These are phyloP conservation scores for Lutjanus erythropterus DNA, from an alignment of 2,113 vertebrate genomes.

Conservation along the genomic window DNA sequence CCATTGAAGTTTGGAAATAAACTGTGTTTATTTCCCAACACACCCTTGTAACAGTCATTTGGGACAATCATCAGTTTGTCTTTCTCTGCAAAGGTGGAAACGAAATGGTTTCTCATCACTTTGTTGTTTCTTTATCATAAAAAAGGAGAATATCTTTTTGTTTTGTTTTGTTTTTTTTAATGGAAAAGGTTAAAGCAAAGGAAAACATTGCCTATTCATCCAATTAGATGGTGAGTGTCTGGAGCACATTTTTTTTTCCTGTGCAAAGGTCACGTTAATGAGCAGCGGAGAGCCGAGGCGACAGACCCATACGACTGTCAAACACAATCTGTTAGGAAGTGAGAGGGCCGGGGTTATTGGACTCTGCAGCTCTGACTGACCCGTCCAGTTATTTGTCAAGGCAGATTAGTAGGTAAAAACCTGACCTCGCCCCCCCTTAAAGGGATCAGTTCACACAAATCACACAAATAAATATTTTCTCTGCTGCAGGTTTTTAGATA, in stretches of 20 bases:
- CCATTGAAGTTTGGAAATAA: neutral
- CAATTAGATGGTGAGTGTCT: constrained; percentile 16
- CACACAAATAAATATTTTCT: neutral
- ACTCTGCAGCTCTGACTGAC: constrained; percentile 20
- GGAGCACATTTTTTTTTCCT: constrained; percentile 2
- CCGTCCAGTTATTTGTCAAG: constrained; percentile 3
- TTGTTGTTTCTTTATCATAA: neutral
- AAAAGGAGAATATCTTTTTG: neutral
- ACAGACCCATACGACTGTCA: constrained; percentile 25
- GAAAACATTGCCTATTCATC: constrained; percentile 25
- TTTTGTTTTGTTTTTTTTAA: constrained; percentile 10
- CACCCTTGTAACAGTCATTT: no score
- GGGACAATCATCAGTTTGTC: no score
- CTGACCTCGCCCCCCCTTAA: neutral
- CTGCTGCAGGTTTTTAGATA: neutral
- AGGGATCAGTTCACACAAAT: neutral
- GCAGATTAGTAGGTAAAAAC: constrained; percentile 10
- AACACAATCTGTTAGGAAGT: constrained; percentile 29
- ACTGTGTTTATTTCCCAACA: no score
- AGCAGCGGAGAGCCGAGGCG: constrained; percentile 29
- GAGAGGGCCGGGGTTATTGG: neutral
- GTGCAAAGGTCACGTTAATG: constrained; percentile 62
- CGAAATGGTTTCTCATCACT: neutral
- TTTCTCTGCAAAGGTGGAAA: no score
- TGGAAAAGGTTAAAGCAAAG: constrained; percentile 25